Evolutionary conservation across 1,140 invertebrate species (phyloP).

Genomic region (Heliconius eleuchia): DNA sequence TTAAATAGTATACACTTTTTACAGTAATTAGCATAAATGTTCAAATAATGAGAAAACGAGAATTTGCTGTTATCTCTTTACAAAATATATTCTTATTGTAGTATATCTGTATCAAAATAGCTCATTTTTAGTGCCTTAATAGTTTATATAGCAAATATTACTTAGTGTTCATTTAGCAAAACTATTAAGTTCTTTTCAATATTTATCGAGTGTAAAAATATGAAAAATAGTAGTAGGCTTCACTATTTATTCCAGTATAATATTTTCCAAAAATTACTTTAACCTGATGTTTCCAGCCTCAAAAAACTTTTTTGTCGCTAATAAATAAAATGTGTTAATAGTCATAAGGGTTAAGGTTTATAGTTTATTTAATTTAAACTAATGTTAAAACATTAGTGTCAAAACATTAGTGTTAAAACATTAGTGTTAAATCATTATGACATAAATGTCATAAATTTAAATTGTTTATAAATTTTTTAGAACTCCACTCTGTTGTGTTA

Average conservation of each 20-base stretch:
- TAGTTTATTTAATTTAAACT: not conserved
- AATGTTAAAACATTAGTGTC: not conserved
- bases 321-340: constrained; percentile 9
- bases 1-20: too few relatives aligned
- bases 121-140: constrained; percentile 6
- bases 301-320: not conserved
- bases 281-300: not conserved
- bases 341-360: constrained; percentile 12
- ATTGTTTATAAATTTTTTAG: not conserved
- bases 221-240: too few relatives aligned
- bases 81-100: not conserved
- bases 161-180: not conserved
- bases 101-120: not conserved
- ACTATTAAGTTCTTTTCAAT: not conserved
- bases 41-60: too few relatives aligned
- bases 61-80: too few relatives aligned
- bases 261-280: not conserved
- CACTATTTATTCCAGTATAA: not conserved
- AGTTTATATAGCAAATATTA: not conserved
- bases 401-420: too few relatives aligned
- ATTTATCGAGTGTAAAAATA: not conserved
- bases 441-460: not conserved
- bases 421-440: too few relatives aligned
- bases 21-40: too few relatives aligned
- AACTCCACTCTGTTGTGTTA: not conserved